Evolutionary conservation across 2,113 vertebrate genomes (phyloP).

Genomic region (Conger conger): DNA sequence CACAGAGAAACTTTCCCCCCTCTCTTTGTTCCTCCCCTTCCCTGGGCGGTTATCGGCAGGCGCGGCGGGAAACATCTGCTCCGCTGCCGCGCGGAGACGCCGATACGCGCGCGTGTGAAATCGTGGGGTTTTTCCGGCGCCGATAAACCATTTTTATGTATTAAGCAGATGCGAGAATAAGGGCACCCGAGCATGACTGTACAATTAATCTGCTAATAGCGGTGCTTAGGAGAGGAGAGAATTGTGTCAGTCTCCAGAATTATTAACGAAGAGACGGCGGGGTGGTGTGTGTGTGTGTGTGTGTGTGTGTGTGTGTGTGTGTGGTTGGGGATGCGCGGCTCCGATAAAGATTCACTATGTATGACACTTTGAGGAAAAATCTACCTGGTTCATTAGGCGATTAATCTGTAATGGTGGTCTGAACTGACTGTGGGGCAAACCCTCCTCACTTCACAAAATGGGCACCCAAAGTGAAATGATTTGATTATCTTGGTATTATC

Average conservation of each 20-base stretch:
- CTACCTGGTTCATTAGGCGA: not conserved
- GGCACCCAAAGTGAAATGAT: not conserved
- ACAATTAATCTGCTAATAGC: constrained; percentile 67
- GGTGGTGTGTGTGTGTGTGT: too few relatives aligned
- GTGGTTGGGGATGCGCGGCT: not conserved
- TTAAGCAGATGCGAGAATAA: constrained; percentile 49
- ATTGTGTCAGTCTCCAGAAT: constrained; percentile 42
- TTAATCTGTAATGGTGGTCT: not conserved
- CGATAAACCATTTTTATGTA: constrained; percentile 38
- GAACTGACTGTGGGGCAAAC: not conserved
- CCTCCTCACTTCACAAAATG: not conserved
- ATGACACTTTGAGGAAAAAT: not conserved
- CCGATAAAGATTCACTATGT: not conserved
- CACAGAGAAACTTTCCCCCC: not conserved
- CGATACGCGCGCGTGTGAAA: constrained; percentile 37
- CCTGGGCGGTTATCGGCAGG: not conserved
- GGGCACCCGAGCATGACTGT: constrained; percentile 60
- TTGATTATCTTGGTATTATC: not conserved
- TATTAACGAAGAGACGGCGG: not conserved
- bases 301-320: not conserved
- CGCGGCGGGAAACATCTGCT: not conserved
- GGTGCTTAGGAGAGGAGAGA: constrained; percentile 46
- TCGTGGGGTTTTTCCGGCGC: constrained; percentile 36
- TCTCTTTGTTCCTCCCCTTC: not conserved
- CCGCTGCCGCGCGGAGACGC: not conserved